Evolutionary conservation across 64 coral and sea anemone genomes (phyloP).

Genomic region (Montipora sp.): DNA sequence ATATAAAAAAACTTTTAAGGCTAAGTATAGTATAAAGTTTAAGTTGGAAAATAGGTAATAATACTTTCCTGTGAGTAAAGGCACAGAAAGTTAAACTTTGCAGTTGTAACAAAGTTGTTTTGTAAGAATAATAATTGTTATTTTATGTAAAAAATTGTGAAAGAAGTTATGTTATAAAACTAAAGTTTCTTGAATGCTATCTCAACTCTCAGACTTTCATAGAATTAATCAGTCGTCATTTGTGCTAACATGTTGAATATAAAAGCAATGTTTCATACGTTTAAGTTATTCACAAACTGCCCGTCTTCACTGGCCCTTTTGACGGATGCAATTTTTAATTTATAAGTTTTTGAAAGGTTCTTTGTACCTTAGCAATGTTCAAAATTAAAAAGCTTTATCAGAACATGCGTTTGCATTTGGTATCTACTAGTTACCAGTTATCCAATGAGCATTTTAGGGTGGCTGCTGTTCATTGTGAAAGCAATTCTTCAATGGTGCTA

Average conservation of each 20-base stretch:
- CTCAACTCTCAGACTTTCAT: not conserved
- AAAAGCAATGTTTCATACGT: constrained; percentile 5
- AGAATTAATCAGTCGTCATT: too few species aligned
- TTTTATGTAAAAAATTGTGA: not conserved
- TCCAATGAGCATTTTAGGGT: too few species aligned
- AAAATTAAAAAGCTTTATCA: constrained; percentile 17
- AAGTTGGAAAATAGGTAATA: constrained; percentile 7
- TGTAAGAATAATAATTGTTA: not conserved
- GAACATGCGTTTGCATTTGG: not conserved
- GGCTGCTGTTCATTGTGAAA: too few species aligned
- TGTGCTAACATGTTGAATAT: not conserved
- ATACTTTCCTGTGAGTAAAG: not conserved
- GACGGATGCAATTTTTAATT: not conserved
- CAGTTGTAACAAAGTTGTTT: constrained; percentile 1
- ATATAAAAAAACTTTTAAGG: not conserved
- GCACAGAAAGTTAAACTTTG: not conserved
- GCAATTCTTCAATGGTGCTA: too few species aligned
- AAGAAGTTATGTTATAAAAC: not conserved
- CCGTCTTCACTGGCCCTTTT: not conserved
- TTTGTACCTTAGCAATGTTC: not conserved
- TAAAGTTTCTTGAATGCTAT: not conserved
- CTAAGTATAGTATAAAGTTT: not conserved
- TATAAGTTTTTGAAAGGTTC: constrained; percentile 23
- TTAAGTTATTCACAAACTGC: constrained; percentile 21
- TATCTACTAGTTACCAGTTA: too few species aligned